A percentile compares a stretch with the other conserved stretches of the same genome.
Evolutionary conservation across 1,140 invertebrate genomes (phyloP).

Genomic region (Thalassaphorura encarpata): DNA sequence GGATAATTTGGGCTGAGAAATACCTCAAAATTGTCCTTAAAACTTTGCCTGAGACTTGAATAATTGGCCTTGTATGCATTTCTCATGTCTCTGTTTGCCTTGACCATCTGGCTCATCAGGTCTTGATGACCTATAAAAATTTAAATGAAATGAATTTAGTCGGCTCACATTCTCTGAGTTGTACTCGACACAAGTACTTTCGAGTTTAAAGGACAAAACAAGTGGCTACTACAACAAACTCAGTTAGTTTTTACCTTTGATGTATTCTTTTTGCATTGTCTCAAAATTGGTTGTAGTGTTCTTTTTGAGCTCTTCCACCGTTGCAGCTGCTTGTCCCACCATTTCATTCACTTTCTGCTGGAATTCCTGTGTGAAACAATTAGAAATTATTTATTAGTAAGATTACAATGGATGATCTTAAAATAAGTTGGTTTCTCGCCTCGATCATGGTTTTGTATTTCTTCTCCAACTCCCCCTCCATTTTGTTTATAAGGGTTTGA

Average conservation of each 20-base stretch:
- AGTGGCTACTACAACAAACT: no score
- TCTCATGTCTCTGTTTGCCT: neutral
- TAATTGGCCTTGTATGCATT: slow-evolving; percentile 1
- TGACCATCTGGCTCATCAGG: neutral
- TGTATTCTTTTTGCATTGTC: neutral
- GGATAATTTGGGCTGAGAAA: no score
- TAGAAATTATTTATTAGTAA: no score
- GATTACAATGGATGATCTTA: no score
- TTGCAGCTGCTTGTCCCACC: neutral
- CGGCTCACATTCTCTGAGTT: no score
- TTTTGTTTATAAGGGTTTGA: neutral
- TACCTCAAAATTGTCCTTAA: slow-evolving; percentile 9
- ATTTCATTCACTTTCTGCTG: neutral
- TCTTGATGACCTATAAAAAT: neutral
- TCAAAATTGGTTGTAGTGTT: slow-evolving; percentile 1
- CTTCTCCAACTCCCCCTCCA: neutral
- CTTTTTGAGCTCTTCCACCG: neutral
- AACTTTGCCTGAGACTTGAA: neutral
- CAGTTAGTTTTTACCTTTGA: neutral
- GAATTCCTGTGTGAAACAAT: neutral
- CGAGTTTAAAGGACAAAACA: no score
- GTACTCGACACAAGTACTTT: no score
- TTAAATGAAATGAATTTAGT: neutral
- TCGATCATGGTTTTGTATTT: slow-evolving; percentile 4
- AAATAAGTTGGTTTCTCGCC: neutral